Evolutionary conservation across 1,140 invertebrate genomes (phyloP), one percentile per base, ranked within the genome.

Genomic region (Kradibia gibbosae): DNA sequence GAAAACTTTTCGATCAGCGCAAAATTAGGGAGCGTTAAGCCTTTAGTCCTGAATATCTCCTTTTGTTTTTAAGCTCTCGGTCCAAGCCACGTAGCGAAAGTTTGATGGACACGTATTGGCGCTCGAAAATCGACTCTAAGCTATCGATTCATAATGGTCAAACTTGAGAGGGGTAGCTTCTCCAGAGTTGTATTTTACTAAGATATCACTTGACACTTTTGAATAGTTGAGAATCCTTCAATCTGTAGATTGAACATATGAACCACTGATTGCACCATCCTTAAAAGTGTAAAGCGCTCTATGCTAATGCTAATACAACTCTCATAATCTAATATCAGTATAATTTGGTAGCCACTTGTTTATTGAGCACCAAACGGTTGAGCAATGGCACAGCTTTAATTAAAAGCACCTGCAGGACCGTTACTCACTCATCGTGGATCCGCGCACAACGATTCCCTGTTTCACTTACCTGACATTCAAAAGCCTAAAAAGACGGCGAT

Each of bases 321-420:
- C 22, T 20, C 50, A 20, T 53, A 22, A 53, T 53, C 3, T 20
- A 53, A 22, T 53, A 53, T 53, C 42, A 13, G 42, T 13, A 45
- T 45, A 8, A 45, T 13, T 45, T 45, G 13, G 13, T 45, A 5
- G 42, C 42, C 7, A 8, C 42, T 8, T 13, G 15, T 53, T 22
- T 17, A 53, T 53, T 22, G 15, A 20, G 50, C 20, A 20, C 15
- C n/a, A n/a, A 22, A 20, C 50, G 50, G 22, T 42, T 22, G 36
- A 25, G 36, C 28, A 42, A 71, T 78, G 62, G 11, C 53, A 62
- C 53, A 62, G 73, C 73, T 80, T 80, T 73, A 80, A 80, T 80
- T 80, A 73, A 25, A 39, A 60, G 48, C 15, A 7, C 20, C 73
- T 34, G 71, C 78, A 39, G 22, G 73, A 39, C 34, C 28, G 22